Percentiles rank a stretch among this genome's conserved stretches.
Conservation (phyloP, 2,888 invertebrate species). For the Omphaloscelis lunosa region DNA sequence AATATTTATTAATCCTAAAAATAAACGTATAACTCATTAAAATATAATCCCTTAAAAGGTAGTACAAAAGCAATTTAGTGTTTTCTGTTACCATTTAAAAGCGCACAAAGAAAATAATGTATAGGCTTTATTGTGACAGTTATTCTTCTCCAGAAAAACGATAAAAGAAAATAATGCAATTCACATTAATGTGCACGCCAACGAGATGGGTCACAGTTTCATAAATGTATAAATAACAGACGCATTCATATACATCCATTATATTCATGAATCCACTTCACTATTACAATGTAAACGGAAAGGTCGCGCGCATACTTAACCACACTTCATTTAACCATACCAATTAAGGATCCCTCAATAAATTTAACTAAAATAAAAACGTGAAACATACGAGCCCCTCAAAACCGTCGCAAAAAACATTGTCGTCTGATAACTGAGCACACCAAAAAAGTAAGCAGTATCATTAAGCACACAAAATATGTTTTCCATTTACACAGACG, state of each 20-base stretch:
- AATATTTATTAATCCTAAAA: slow-evolving; percentile 28
- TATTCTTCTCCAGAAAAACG: slow-evolving; percentile 30
- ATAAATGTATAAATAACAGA: slow-evolving; percentile 36
- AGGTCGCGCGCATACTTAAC: slow-evolving; percentile 79
- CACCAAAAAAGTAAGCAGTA: slow-evolving; percentile 89
- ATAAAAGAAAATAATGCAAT: slow-evolving; percentile 22
- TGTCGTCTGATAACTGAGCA: slow-evolving; percentile 84
- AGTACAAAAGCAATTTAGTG: slow-evolving; percentile 21
- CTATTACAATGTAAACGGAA: slow-evolving; percentile 71
- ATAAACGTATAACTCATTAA: slow-evolving; percentile 10
- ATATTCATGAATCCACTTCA: slow-evolving; percentile 63
- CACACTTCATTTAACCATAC: slow-evolving; percentile 79
- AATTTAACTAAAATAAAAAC: slow-evolving; percentile 84
- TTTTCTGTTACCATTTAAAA: slow-evolving; percentile 32
- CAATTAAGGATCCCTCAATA: slow-evolving; percentile 86
- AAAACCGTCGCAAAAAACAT: slow-evolving; percentile 84
- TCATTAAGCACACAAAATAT: slow-evolving; percentile 91
- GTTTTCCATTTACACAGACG: slow-evolving; percentile 90
- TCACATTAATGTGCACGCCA: slow-evolving; percentile 28
- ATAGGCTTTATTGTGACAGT: slow-evolving; percentile 45
- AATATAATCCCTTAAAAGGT: slow-evolving; percentile 9
- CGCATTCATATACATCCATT: slow-evolving; percentile 67
- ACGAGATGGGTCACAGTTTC: slow-evolving; percentile 54
- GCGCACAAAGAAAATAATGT: slow-evolving; percentile 41
- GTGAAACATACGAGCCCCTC: slow-evolving; percentile 73